Percentiles rank a stretch among this genome's conserved stretches.
Evolutionary conservation across 2,113 vertebrate genomes (phyloP).

Genomic region (Sigmodon hispidus): DNA sequence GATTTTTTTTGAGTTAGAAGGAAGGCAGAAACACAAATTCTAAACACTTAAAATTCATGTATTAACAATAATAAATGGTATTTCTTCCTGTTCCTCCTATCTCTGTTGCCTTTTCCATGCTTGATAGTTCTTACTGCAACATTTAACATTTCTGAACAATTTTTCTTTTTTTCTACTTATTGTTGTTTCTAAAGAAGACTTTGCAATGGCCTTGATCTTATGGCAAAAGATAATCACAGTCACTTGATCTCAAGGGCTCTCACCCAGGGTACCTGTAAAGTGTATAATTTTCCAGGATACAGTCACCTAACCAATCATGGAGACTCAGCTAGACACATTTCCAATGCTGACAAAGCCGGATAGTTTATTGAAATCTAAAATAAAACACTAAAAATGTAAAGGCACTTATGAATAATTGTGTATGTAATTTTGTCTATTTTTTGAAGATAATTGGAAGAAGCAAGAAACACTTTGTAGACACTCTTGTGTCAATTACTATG

Average conservation of each 20-base stretch:
- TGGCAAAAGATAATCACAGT: background rate
- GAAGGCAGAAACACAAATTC: background rate
- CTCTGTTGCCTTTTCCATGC: background rate
- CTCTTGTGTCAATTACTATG: background rate
- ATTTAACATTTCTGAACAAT: background rate
- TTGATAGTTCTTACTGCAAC: background rate
- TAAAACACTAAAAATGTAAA: background rate
- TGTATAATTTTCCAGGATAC: background rate
- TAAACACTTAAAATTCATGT: background rate
- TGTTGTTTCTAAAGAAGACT: background rate
- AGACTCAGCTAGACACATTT: background rate
- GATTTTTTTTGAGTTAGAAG: background rate
- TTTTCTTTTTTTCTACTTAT: background rate
- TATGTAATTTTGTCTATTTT: background rate
- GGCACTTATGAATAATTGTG: background rate
- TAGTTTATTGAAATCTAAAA: background rate
- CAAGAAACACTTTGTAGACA: background rate
- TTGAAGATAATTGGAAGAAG: background rate
- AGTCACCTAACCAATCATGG: background rate
- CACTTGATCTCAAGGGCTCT: background rate
- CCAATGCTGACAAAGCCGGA: background rate
- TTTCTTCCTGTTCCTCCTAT: background rate
- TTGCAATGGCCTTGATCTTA: background rate
- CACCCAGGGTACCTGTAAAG: background rate
- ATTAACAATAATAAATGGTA: background rate